Base-by-base conservation (phyloP, 2,888 invertebrate genomes). In the Euplexia lucipara region DNA sequence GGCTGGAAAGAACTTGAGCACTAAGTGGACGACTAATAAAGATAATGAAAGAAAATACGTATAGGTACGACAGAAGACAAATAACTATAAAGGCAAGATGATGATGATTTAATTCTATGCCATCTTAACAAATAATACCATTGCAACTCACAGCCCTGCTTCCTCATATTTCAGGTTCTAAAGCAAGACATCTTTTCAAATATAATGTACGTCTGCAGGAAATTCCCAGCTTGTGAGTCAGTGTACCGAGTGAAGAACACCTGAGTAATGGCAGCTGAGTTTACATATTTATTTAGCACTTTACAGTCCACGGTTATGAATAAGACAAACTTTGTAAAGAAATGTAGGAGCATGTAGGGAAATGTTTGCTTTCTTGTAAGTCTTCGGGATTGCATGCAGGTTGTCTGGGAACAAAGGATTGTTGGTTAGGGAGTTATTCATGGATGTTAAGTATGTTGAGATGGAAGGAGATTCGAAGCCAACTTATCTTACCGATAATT, bases 231-330 rank as follows among this genome's bases (percentile, higher is more conserved):
- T 59, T 76, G 72, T 86, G 85, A 87, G 69, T 84, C 84, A 86
- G 77, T 78, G 72, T 78, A 79, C 72, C 37, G 62, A 69, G 74
- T 68, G 76, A 75, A 68, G 86, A 87, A 75, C 82, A 86, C 80
- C 82, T 77, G 75, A 84, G 87, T 87, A 89, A 89, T 86, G 83
- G 85, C 79, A 79, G 83, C 70, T 12, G 61, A 78, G 79, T 86
- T 78, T 83, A 83, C 82, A 79, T 84, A 84, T 88, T 88, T 86
- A 82, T 78, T 87, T 85, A 85, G 81, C 86, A 81, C 74, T 58
- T 67, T 26, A 72, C 75, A 77, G 76, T 78, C 41, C 39, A 45
- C 10, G 45, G 57, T 78, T 74, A 78, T 69, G 70, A 68, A 78
- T 62, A 64, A 54, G 39, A 70, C 62, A 83, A 66, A 78, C 75